Base-by-base conservation (phyloP, 2,113 vertebrate genomes). In the Pomatostomus ruficeps region DNA sequence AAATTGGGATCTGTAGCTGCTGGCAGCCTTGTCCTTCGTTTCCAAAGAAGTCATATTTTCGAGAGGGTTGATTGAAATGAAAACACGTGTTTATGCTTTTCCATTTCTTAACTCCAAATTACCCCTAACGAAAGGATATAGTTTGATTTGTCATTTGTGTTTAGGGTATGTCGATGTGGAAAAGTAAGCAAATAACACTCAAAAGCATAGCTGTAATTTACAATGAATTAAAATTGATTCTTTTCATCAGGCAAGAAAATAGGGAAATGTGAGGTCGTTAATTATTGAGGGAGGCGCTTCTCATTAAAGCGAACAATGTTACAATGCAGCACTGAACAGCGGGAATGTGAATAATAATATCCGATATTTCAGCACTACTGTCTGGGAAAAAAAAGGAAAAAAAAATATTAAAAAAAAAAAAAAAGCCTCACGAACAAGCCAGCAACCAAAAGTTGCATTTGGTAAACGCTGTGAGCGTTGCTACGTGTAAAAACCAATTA, bases 161-260 rank as follows among this genome's bases (percentile, higher is more conserved):
- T 97, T 95, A 93, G 92, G 90, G 88, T 96, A 93, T 95, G 92
- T 83, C 82, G 91, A 95, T 94, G 89, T 95, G 90, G 61, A 96
- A 97, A 97, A 98, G 95, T 95, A 97, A 97, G 97, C 98, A 97
- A 97, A 98, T 98, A 97, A 98, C 97, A 97, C 96, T 97, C 97
- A 96, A 97, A 98, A 98, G 97, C 96, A 96, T 97, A 96, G 97
- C 97, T 97, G 98, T 98, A 98, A 98, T 98, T 98, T 98, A 96
- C 97, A 93, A 95, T 76, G 98, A 98, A 98, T 98, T 98, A 98
- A 98, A 98, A 98, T 98, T 98, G 98, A 98, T 98, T 98, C 97
- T 98, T 98, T 98, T 98, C 98, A 98, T 98, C 98, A 98, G 96
- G 97, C 97, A 97, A 98, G 98, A 98, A 98, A 98, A 98, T 97